phyloP scores from a whole-genome alignment of 2,113 vertebrate genomes.

The mouse (Mus musculus) region DNA sequence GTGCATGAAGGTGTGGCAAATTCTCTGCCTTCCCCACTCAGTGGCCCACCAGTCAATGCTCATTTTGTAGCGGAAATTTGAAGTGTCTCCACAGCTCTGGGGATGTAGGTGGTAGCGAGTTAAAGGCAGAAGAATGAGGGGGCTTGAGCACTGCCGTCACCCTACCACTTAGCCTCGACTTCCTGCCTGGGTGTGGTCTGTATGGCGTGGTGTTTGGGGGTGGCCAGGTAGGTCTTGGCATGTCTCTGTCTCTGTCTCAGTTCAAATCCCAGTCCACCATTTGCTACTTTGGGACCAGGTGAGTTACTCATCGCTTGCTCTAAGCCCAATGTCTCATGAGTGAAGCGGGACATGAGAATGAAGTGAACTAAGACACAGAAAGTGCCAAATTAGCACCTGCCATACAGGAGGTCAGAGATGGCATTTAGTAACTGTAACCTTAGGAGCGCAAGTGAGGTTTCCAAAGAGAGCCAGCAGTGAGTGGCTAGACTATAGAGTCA shows the following conservation, averaged over 20 bases:
- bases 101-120: accelerated
- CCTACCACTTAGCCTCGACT: neutral
- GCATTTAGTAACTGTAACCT: neutral
- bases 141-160: neutral
- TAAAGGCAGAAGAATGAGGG: neutral
- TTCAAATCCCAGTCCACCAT: neutral
- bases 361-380: neutral
- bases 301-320: neutral
- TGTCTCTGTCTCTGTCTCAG: neutral
- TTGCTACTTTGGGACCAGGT: neutral
- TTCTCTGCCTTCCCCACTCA: neutral
- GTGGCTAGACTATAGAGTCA: neutral
- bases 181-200: neutral
- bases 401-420: neutral
- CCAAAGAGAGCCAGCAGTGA: neutral
- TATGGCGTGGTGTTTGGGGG: neutral
- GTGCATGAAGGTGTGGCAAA: neutral
- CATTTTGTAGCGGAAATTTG: neutral
- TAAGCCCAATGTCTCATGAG: neutral
- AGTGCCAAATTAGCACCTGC: neutral
- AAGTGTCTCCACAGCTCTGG: neutral
- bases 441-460: neutral
- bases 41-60: neutral
- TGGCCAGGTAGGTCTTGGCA: neutral
- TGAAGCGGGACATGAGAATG: neutral